phyloP scores from a whole-genome alignment of 2,888 invertebrate species.

The Xestobium rufovillosum region DNA sequence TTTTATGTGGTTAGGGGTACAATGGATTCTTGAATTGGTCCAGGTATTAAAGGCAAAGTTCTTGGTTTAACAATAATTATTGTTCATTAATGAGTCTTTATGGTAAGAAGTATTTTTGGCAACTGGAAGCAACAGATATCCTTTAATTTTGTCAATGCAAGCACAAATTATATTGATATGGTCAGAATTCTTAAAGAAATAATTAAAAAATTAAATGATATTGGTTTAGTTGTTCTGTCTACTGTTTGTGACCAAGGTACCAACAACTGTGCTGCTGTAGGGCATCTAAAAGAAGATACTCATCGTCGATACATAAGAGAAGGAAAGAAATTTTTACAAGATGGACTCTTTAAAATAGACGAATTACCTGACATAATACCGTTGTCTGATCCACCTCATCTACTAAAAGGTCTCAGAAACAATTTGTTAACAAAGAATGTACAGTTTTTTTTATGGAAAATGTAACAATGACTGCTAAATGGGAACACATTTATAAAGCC shows the following conservation, averaged over 20 bases:
- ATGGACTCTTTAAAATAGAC: constrained; percentile 9
- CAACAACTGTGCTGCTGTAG: constrained; percentile 15
- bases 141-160: constrained; percentile 18
- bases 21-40: too few species aligned
- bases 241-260: constrained; percentile 16
- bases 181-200: too few species aligned
- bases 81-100: constrained; percentile 14
- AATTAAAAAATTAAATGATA: constrained; percentile 10
- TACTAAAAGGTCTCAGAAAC: constrained; percentile 17
- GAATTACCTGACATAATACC: constrained; percentile 12
- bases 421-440: constrained; percentile 12
- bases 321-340: constrained; percentile 12
- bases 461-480: too few species aligned
- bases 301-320: too few species aligned
- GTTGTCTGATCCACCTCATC: constrained; percentile 16
- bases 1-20: too few species aligned
- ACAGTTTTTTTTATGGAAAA: too few species aligned
- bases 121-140: constrained; percentile 20
- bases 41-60: too few species aligned
- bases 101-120: constrained; percentile 14
- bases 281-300: too few species aligned
- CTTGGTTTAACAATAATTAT: too few species aligned
- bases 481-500: constrained; percentile 9
- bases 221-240: constrained; percentile 13
- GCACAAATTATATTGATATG: too few species aligned